A percentile compares a stretch with the other conserved stretches of the same genome.
phyloP scores from a whole-genome alignment of 1,140 invertebrate genomes.

The Parapsyche elsis region DNA sequence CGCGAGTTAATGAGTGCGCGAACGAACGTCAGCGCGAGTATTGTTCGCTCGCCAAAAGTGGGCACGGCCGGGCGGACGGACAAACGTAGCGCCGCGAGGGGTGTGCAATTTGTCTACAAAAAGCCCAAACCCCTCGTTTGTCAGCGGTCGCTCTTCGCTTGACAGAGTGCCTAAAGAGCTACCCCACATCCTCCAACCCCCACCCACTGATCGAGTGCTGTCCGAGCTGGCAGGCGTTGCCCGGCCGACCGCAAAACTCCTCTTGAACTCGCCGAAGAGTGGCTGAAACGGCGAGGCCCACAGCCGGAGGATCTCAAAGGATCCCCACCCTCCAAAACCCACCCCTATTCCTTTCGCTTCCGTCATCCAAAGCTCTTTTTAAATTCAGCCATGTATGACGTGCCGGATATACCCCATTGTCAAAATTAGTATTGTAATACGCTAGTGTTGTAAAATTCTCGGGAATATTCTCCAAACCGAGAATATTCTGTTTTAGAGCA shows the following conservation, averaged over 20 bases:
- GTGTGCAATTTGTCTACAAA: neutral
- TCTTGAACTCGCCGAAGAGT: neutral
- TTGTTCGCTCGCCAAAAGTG: neutral
- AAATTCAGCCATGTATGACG: no score
- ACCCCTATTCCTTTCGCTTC: no score
- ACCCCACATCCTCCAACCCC: neutral
- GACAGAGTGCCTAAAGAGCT: conserved; percentile 44
- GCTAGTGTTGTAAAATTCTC: no score
- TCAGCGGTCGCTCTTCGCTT: conserved; percentile 43
- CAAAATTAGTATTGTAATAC: no score
- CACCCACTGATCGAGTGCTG: no score
- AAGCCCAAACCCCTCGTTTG: conserved; percentile 20
- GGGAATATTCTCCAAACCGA: no score
- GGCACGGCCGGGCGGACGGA: neutral
- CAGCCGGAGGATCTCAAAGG: neutral
- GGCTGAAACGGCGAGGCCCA: neutral
- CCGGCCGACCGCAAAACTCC: conserved; percentile 6
- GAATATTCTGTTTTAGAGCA: no score
- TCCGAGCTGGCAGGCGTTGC: no score
- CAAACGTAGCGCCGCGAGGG: neutral
- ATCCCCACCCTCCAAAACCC: neutral
- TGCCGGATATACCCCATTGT: no score
- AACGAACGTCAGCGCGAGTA: neutral
- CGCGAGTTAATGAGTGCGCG: neutral
- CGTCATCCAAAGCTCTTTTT: no score